Evolutionary conservation across 2,797 vertebrate genomes (phyloP).

Genomic region (Microhierax caerulescens): DNA sequence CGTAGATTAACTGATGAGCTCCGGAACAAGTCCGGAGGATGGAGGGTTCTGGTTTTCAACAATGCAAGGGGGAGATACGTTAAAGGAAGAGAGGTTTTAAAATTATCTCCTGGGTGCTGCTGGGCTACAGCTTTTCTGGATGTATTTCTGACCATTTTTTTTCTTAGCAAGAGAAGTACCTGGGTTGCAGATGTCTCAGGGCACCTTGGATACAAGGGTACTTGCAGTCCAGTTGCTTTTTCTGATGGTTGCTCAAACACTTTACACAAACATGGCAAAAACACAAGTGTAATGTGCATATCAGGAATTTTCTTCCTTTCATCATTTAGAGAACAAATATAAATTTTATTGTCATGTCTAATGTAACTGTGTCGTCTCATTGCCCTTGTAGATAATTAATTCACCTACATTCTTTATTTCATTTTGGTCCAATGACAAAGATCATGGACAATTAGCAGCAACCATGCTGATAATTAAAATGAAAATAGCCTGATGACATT

Average conservation of each 20-base stretch:
- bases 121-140: not conserved
- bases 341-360: not conserved
- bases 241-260: not conserved
- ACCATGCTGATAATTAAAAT: not conserved
- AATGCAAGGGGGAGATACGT: not conserved
- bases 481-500: not conserved
- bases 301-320: not conserved
- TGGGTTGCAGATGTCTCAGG: not conserved
- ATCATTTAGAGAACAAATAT: not conserved
- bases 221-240: not conserved
- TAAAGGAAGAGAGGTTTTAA: not conserved
- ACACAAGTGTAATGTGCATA: not conserved
- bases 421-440: not conserved
- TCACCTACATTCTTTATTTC: not conserved
- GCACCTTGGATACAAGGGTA: not conserved
- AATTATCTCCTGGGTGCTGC: not conserved
- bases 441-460: not conserved
- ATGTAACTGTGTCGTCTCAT: not conserved
- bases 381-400: not conserved
- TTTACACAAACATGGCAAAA: not conserved
- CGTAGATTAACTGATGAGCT: not conserved
- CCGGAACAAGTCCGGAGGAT: not conserved
- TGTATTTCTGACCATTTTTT: not conserved
- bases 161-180: not conserved
- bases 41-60: not conserved